Evolutionary conservation across 2,888 invertebrate genomes (phyloP).

Genomic region (Agriopis aurantiaria): DNA sequence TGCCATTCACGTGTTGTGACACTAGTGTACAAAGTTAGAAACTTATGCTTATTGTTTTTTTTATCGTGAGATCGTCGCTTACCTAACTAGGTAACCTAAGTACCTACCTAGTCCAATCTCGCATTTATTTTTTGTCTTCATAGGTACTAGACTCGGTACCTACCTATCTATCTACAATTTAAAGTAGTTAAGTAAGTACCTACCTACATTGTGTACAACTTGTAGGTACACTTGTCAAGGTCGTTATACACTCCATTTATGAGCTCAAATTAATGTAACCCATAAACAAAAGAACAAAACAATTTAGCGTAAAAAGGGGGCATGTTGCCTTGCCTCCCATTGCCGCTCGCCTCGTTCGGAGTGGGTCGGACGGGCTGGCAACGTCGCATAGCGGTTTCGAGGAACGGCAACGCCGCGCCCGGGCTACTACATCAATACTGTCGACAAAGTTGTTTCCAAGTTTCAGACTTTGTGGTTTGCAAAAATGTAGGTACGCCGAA

Average conservation of each 20-base stretch:
- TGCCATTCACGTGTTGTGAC: no score
- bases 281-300: conserved; percentile 41
- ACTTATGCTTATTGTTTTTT: no score
- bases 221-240: conserved; percentile 20
- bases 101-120: no score
- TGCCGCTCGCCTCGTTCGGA: conserved; percentile 52
- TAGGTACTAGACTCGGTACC: neutral
- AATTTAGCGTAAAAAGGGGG: conserved; percentile 69
- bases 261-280: conserved; percentile 18
- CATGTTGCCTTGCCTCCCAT: conserved; percentile 40
- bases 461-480: conserved; percentile 16
- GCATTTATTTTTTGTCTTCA: no score
- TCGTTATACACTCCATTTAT: conserved; percentile 10
- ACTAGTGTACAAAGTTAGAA: no score
- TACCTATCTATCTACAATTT: neutral
- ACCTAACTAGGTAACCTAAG: no score
- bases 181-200: no score
- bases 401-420: conserved; percentile 62
- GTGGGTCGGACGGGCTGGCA: conserved; percentile 70
- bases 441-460: conserved; percentile 24
- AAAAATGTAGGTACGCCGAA: neutral
- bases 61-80: no score
- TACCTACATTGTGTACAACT: neutral
- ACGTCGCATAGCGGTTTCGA: conserved; percentile 74
- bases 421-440: conserved; percentile 28